These are phyloP conservation scores for Helostoma temminkii DNA, from an alignment of 2,797 vertebrate species.

Conservation along the genomic window DNA sequence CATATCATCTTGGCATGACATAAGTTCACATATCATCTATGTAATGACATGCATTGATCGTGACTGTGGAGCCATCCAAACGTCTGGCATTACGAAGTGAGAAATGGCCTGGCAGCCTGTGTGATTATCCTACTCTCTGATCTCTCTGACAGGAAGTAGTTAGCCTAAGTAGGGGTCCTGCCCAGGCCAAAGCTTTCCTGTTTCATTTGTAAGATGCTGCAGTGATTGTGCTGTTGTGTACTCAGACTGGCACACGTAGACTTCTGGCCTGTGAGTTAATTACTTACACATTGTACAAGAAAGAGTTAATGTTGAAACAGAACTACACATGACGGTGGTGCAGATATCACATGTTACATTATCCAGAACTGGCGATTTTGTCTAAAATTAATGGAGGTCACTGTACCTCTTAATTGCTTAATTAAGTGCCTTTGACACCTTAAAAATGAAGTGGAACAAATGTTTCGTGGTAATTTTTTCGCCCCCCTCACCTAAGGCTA, in stretches of 20 bases:
- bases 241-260: slow-evolving; percentile 16
- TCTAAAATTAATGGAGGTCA: too few relatives aligned
- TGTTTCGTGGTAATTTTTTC: slow-evolving; percentile 41
- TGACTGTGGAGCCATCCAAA: slow-evolving; percentile 19
- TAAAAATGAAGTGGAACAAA: slow-evolving; percentile 47
- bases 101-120: slow-evolving; percentile 47
- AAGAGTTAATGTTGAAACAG: slow-evolving; percentile 4
- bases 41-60: slow-evolving; percentile 51
- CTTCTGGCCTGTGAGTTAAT: neutral
- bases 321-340: neutral
- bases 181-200: slow-evolving; percentile 90
- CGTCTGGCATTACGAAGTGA: slow-evolving; percentile 44
- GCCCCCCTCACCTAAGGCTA: slow-evolving; percentile 32
- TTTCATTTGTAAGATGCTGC: slow-evolving; percentile 77
- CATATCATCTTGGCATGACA: neutral
- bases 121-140: slow-evolving; percentile 76
- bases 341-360: slow-evolving; percentile 5
- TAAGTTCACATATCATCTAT: slow-evolving; percentile 18
- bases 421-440: slow-evolving; percentile 48
- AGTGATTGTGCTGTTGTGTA: slow-evolving; percentile 73
- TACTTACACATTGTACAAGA: slow-evolving; percentile 1
- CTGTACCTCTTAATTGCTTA: slow-evolving; percentile 4
- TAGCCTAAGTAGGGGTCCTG: slow-evolving; percentile 87
- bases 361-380: neutral
- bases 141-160: slow-evolving; percentile 90